Evolutionary conservation across 2,797 vertebrate genomes (phyloP), one percentile per base, ranked within the genome.

Genomic region (Pipistrellus kuhlii): DNA sequence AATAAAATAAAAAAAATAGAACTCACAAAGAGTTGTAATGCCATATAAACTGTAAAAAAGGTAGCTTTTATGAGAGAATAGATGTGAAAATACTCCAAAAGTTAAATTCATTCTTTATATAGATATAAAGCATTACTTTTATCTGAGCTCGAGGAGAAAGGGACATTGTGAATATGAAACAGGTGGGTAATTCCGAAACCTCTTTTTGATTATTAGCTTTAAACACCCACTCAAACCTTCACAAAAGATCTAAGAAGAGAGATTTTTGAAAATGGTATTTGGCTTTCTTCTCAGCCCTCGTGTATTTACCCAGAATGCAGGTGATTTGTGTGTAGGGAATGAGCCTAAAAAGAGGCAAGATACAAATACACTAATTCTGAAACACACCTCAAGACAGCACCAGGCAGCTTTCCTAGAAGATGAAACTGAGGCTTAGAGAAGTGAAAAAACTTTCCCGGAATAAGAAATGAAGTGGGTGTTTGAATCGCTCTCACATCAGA

Each of bases 171-270:
- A 81, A 35, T 12, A 46, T 30, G n/a, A 93, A 91, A 76, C 38
- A 96, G 38, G n/a, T 10, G 88, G 30, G 75, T 38, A 87, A 93
- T 53, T 30, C 71, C 77, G 71, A 94, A 96, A 64, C n/a, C 15
- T 76, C 76, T 71, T 92, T 78, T 62, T 8, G 32, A 73, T 81
- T 53, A 53, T 86, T 96, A 72, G 51, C 68, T 93, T 87, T 35
- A 95, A 85, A 85, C 10, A 85, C 46, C 55, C 73, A 90, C 44
- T 80, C 69, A 93, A 73, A 95, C 1, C 18, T 85, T 95, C 66
- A 73, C n/a, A 68, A 57, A 88, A 88, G 32, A 48, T 35, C 12
- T 85, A 51, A 85, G 75, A 91, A n/a, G 59, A 62, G 18, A 91
- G 57, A 88, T 41, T 48, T 91, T 55, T 72, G 11, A 72, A 93